phyloP scores from a whole-genome alignment of 2,797 vertebrate genomes.

The Perodicticus potto region DNA sequence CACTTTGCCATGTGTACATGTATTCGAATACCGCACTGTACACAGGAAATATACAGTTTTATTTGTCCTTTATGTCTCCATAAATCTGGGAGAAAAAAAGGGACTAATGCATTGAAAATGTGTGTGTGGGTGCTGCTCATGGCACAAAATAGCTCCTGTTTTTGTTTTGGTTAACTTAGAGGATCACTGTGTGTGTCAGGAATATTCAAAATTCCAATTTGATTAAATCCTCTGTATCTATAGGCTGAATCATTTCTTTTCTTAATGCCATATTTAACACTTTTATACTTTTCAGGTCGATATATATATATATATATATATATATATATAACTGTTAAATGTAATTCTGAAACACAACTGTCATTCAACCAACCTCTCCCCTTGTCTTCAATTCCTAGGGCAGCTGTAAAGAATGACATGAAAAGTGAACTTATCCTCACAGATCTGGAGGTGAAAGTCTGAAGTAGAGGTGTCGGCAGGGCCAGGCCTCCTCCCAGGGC shows the following conservation, averaged over 20 bases:
- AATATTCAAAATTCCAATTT: not conserved
- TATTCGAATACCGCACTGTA: not conserved
- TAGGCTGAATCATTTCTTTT: not conserved
- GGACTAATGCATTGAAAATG: not conserved
- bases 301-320: no score
- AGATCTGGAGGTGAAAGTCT: not conserved
- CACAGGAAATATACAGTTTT: not conserved
- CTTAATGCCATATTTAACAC: not conserved
- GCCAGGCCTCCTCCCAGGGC: accelerated
- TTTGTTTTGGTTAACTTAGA: not conserved
- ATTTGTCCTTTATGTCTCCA: not conserved
- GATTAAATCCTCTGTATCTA: not conserved
- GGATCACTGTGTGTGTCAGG: not conserved
- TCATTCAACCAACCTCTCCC: not conserved
- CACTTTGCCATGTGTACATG: not conserved
- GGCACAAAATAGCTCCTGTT: not conserved
- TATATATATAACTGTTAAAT: not conserved
- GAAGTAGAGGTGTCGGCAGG: not conserved
- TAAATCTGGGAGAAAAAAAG: not conserved
- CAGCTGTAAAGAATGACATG: not conserved
- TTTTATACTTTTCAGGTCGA: not conserved
- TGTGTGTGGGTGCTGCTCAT: not conserved
- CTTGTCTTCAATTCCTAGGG: not conserved
- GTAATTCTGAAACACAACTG: not conserved
- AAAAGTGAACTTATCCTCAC: not conserved